Evolutionary conservation across 1,140 invertebrate genomes (phyloP), one percentile per base, ranked within the genome.

Genomic region (Zaprionus tsacasi): DNA sequence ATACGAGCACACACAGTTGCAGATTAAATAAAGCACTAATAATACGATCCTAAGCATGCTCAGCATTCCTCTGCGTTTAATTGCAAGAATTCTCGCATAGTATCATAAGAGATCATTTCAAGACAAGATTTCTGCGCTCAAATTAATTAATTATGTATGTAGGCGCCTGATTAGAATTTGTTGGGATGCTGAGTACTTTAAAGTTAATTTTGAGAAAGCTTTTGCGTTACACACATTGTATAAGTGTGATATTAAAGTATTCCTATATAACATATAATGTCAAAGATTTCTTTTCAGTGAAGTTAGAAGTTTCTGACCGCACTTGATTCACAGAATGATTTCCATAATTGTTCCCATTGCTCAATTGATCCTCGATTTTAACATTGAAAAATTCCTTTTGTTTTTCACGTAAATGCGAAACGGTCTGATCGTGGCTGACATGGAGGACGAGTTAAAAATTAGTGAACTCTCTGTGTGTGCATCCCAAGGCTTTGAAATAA

Each of bases 291-390:
- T 30, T 30, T 30, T 0, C 27, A 21, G 1, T 30, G 6, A 30
- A 30, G 27, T 30, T 30, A 30, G 27, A 30, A 30, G 27, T 30
- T 21, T 21, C 21, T 55, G 13, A 15, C 38, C 43, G 38, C 25
- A 40, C 15, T 66, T 6, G 12, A 13, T 52, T 21, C 13, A 25
- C 13, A 11, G 17, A 21, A 21, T 25, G 43, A 58, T 72, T 71
- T 71, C 79, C 76, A 79, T 86, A 82, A 87, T 87, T 87, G 76
- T 79, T 75, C 50, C 86, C 82, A 87, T 82, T 81, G 71, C 65
- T 35, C 33, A 82, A 73, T 76, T 73, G 27, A 30, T 30, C 27
- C 60, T 76, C 56, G 64, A 66, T 83, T 78, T 86, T 60, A 67
- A 78, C 73, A 70, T 87, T 75, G 56, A 73, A 68, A 76, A 74